Evolutionary conservation across 2,797 vertebrate genomes (phyloP), one percentile per base, ranked within the genome.

Genomic region (Myotis daubentonii): DNA sequence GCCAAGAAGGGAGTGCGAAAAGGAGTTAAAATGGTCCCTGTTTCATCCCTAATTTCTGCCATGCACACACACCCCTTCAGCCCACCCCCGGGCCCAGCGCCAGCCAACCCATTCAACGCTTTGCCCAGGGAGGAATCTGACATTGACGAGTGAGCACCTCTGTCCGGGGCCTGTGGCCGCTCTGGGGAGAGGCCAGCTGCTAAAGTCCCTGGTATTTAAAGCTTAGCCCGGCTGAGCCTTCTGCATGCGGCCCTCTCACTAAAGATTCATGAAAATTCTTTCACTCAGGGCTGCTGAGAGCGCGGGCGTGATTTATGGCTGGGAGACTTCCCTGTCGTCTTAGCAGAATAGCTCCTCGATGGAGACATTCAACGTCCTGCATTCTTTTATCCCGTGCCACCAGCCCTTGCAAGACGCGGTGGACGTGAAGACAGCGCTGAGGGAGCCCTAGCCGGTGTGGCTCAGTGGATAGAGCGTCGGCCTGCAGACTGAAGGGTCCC

Each of bases 1-100:
- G 96, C 96, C 97, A 96, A 96, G 88, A 87, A 92, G 3, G n/a
- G 57, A 68, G 47, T 66, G 75, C 72, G 93, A 88, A 93, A 95
- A 93, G 88, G 81, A 85, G 28, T 76, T 87, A 76, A 93, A 93
- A 62, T 8, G 49, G 78, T 53, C 74, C 90, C 74, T 57, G 30
- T 79, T 86, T 94, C 53, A 91, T 36, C 83, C 57, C 28, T 88
- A 53, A 22, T 82, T 80, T 86, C 89, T 95, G n/a, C 81, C 82
- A n/a, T 53, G 28, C 20, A 25, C 41, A 78, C 66, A 41, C 30
- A 55, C 25, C 41, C 41, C 41, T 53, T 22, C 51, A 8, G 19
- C 19, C 51, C 19, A 53, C 6, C 51, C 17, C 16, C 0, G 6
- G 17, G 19, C 51, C 51, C 51, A 23, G 36, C 2, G 2, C 38